A percentile compares a stretch with the other conserved stretches of the same genome.
Evolutionary conservation across 2,888 invertebrate species (phyloP).

Genomic region (Pardosa pseudoannulata): DNA sequence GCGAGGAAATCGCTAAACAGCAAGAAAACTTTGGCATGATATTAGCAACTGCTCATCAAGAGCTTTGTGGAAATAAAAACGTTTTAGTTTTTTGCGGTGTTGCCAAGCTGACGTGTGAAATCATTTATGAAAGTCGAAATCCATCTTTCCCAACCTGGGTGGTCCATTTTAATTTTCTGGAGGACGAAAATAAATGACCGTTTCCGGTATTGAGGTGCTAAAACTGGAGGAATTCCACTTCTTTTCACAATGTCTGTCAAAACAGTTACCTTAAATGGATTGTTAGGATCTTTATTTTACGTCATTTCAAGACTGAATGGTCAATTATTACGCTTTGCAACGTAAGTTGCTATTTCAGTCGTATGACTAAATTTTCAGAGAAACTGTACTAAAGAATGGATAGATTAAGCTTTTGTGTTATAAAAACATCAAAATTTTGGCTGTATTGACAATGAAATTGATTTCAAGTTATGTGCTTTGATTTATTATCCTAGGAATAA

Average conservation of each 20-base stretch:
- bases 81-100: not conserved
- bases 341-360: too few species aligned
- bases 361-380: too few species aligned
- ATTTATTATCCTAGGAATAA: too few species aligned
- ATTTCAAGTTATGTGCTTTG: too few species aligned
- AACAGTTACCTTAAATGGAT: too few species aligned
- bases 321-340: too few species aligned
- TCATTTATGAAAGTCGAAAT: slow-evolving; percentile 2
- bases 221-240: not conserved
- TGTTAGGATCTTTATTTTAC: too few species aligned
- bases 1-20: not conserved
- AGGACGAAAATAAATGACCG: slow-evolving; percentile 46
- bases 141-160: slow-evolving; percentile 50
- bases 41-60: not conserved
- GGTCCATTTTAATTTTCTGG: slow-evolving; percentile 51
- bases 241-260: not conserved
- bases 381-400: too few species aligned
- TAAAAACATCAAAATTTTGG: too few species aligned
- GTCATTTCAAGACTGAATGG: too few species aligned
- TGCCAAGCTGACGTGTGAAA: not conserved
- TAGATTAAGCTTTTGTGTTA: too few species aligned
- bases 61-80: not conserved
- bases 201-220: slow-evolving; percentile 36
- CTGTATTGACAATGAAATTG: too few species aligned
- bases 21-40: not conserved